Evolutionary conservation across 2,888 invertebrate genomes (phyloP), one percentile per base, ranked within the genome.

Genomic region (Frankliniella intonsa): DNA sequence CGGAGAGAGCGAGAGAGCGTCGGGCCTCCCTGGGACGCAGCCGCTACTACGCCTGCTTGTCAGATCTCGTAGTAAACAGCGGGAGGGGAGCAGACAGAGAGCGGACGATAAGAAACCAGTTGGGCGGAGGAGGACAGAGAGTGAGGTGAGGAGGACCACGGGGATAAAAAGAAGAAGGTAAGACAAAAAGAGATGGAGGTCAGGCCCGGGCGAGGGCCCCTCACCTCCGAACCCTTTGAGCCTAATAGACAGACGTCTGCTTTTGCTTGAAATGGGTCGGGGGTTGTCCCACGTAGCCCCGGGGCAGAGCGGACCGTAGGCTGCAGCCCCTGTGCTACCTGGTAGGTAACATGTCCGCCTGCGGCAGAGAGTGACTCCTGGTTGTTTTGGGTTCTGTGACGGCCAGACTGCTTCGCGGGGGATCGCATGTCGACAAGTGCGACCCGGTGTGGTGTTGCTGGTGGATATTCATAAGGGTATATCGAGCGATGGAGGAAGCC

Each of bases 21-120:
- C 62, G 38, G 11, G 69, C 69, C 22, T 22, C 10, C 10, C 69
- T 5, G 38, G 69, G 10, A 76, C 69, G 69, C 69, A 76, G 69
- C 69, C 69, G 25, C 69, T 76, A 76, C 69, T 76, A 76, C 69
- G 69, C 69, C 69, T 76, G 69, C 69, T 76, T 76, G 69, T 76
- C 69, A 76, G 69, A 76, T 76, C 69, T 76, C 69, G 69, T 76
- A 76, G 69, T 76, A 76, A 76, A 76, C 69, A 76, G 69, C 25
- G 22, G 69, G 22, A 25, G 22, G 25, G 69, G 69, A 76, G 69
- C 69, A 76, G 69, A 25, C 69, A 10, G 22, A 25, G 69, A 22
- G 19, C 69, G 69, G 69, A 22, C 69, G 22, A 38, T 22, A 69
- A 12, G 69, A 17, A 62, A 62, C 62, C 19, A 62, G 62, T 17